phyloP scores from a whole-genome alignment of 2,888 invertebrate genomes.

The Leptogaster cylindrica region DNA sequence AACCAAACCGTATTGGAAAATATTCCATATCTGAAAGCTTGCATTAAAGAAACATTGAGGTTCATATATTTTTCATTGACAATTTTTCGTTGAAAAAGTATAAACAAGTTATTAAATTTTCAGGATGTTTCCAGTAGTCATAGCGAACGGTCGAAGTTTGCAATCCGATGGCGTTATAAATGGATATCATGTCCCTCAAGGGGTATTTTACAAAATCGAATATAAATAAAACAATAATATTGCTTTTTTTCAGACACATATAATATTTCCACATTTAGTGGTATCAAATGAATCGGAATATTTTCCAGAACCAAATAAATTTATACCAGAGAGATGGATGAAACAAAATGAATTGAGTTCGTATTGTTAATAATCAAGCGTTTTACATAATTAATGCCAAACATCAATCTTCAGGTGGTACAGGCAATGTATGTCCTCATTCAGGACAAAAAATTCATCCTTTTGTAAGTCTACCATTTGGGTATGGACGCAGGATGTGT shows the following conservation, averaged over 20 bases:
- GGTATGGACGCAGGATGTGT: slow-evolving; percentile 78
- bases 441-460: slow-evolving; percentile 71
- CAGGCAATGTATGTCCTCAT: slow-evolving; percentile 56
- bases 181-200: slow-evolving; percentile 81
- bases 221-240: neutral
- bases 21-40: slow-evolving; percentile 75
- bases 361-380: slow-evolving; percentile 50
- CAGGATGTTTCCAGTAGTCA: slow-evolving; percentile 82
- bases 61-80: slow-evolving; percentile 58
- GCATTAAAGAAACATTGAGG: slow-evolving; percentile 79
- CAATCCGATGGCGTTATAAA: slow-evolving; percentile 77
- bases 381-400: slow-evolving; percentile 9
- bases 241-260: slow-evolving; percentile 68
- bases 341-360: slow-evolving; percentile 63
- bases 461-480: slow-evolving; percentile 77
- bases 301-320: slow-evolving; percentile 73
- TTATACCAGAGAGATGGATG: slow-evolving; percentile 81
- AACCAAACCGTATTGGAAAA: slow-evolving; percentile 69
- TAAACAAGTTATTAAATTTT: slow-evolving; percentile 51
- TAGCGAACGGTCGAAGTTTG: slow-evolving; percentile 79
- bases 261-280: slow-evolving; percentile 80
- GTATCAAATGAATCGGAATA: slow-evolving; percentile 76
- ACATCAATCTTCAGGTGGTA: slow-evolving; percentile 8
- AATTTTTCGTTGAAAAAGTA: slow-evolving; percentile 8
- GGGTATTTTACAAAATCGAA: slow-evolving; percentile 64